phyloP scores from a whole-genome alignment of 2,113 vertebrate species.

The Prionailurus viverrinus region DNA sequence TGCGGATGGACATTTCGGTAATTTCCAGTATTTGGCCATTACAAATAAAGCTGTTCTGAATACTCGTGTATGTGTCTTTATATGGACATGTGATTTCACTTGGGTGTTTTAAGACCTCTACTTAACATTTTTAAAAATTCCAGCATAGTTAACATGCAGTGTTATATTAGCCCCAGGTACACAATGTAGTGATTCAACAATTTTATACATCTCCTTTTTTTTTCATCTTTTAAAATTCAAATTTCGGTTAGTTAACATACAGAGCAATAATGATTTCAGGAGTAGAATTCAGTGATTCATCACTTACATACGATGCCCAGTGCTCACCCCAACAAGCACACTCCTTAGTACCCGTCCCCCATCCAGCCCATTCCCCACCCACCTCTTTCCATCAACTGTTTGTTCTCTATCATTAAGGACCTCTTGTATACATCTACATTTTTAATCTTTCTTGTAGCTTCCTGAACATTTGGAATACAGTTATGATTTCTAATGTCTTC shows the following conservation, averaged over 20 bases:
- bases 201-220: neutral
- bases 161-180: neutral
- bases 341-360: too few species aligned
- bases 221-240: too few species aligned
- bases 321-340: too few species aligned
- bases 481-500: neutral
- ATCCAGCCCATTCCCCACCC: too few species aligned
- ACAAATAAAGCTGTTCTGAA: neutral
- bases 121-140: neutral
- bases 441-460: neutral
- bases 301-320: too few species aligned
- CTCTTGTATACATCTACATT: too few species aligned
- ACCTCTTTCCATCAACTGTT: too few species aligned
- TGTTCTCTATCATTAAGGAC: too few species aligned
- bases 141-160: neutral
- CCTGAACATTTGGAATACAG: neutral
- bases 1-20: too few species aligned
- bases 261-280: too few species aligned
- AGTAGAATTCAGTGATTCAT: too few species aligned
- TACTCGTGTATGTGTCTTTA: neutral
- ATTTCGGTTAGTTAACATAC: too few species aligned
- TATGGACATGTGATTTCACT: neutral
- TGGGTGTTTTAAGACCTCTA: neutral
- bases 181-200: neutral
- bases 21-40: neutral